phyloP scores from a whole-genome alignment of 2,888 invertebrate genomes.

The Noctuana brunneofusca region DNA sequence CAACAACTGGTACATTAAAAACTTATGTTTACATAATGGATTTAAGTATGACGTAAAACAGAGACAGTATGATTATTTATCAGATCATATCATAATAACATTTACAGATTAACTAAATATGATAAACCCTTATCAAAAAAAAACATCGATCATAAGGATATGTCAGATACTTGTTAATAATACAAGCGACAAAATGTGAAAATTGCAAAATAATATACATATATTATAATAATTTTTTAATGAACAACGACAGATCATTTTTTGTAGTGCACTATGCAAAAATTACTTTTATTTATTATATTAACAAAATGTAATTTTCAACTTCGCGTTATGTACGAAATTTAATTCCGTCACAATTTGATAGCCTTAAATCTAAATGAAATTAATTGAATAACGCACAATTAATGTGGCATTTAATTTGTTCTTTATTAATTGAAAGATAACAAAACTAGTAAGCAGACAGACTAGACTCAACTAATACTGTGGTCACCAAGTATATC shows the following conservation, averaged over 20 bases:
- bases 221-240: no score
- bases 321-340: no score
- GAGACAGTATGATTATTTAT: slow-evolving; percentile 2
- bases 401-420: background rate
- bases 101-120: slow-evolving; percentile 1
- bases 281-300: no score
- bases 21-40: background rate
- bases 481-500: no score
- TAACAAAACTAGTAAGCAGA: no score
- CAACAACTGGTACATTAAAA: background rate
- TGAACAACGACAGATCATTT: no score
- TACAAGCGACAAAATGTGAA: no score
- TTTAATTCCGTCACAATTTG: background rate
- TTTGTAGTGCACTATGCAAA: no score
- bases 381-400: background rate
- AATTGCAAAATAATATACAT: no score
- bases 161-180: background rate
- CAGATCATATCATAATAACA: slow-evolving; percentile 2
- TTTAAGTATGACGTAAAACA: background rate
- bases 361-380: background rate
- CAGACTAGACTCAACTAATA: no score
- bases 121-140: slow-evolving; percentile 10
- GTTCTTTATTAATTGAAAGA: background rate
- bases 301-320: no score
- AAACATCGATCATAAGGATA: background rate